Conservation (phyloP, 2,113 vertebrate genomes). For the Leuciscus idus region DNA sequence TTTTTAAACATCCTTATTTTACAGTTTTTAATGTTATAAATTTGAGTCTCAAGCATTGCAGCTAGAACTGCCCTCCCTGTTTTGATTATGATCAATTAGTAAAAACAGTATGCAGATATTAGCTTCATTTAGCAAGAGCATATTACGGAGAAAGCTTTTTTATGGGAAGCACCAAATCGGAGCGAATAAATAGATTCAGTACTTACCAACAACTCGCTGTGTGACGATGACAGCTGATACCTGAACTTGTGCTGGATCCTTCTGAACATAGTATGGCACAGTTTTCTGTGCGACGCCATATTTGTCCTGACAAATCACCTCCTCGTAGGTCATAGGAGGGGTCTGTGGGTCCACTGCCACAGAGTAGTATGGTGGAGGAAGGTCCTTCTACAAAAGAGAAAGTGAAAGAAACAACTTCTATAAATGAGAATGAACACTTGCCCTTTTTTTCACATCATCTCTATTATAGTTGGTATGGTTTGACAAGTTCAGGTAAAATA, state of each 20-base stretch:
- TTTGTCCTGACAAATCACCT: slow-evolving; percentile 57
- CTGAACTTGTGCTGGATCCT: slow-evolving; percentile 54
- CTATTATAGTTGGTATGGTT: background rate
- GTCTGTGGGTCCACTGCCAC: slow-evolving; percentile 57
- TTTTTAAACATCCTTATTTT: no score
- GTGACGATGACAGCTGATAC: slow-evolving; percentile 49
- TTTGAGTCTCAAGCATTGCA: no score
- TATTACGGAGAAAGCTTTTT: background rate
- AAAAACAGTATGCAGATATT: background rate
- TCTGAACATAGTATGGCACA: slow-evolving; percentile 68
- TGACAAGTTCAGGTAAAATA: background rate
- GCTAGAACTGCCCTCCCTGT: background rate
- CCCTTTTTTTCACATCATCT: background rate
- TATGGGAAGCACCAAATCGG: no score
- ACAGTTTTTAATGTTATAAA: no score
- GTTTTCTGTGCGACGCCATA: slow-evolving; percentile 37
- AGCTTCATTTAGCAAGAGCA: background rate
- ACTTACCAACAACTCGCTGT: slow-evolving; percentile 58
- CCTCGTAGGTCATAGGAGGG: slow-evolving; percentile 62
- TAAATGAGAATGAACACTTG: background rate
- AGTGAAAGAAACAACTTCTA: background rate
- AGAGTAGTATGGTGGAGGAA: slow-evolving; percentile 70
- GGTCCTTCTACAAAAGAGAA: slow-evolving; percentile 58
- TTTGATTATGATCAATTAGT: background rate
- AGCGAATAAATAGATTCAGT: background rate